These are phyloP conservation scores for Pterostichus niger DNA, from an alignment of 2,888 invertebrate genomes.

Conservation along the genomic window DNA sequence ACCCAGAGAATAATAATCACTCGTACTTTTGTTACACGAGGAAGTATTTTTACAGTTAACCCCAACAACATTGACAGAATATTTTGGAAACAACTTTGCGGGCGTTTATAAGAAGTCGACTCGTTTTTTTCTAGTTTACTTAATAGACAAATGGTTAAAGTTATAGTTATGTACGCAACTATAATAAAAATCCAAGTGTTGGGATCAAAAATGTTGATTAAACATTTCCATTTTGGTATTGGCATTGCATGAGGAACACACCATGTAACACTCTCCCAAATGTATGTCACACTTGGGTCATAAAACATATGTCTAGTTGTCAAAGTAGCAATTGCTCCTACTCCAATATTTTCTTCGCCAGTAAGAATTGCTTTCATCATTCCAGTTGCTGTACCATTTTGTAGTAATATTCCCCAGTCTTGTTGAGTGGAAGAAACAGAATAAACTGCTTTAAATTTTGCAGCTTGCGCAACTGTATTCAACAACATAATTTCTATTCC, in stretches of 20 bases:
- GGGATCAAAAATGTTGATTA: constrained; percentile 67
- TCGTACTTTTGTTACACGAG: constrained; percentile 69
- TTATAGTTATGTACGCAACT: constrained; percentile 31
- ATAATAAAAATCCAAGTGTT: constrained; percentile 49
- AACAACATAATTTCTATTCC: constrained; percentile 72
- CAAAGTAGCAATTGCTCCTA: constrained; percentile 73
- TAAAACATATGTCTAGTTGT: constrained; percentile 70
- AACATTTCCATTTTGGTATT: constrained; percentile 70
- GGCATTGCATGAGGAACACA: constrained; percentile 73
- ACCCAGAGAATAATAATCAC: constrained; percentile 70
- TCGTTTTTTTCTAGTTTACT: constrained; percentile 60
- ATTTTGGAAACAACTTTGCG: constrained; percentile 68
- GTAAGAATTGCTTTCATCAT: constrained; percentile 70
- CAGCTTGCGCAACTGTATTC: constrained; percentile 70
- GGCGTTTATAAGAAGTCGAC: constrained; percentile 62
- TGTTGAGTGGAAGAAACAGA: constrained; percentile 68
- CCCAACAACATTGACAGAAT: constrained; percentile 70
- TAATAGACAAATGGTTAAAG: constrained; percentile 64
- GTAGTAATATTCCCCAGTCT: constrained; percentile 70
- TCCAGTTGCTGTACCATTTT: constrained; percentile 71
- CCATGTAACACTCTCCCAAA: constrained; percentile 73
- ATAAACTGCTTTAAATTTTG: constrained; percentile 71
- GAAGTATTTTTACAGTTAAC: constrained; percentile 69
- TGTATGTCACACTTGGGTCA: constrained; percentile 72
- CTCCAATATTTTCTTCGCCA: constrained; percentile 72